Evolutionary conservation across 2,888 invertebrate genomes (phyloP), one percentile per base, ranked within the genome.

Genomic region (Stramonita haemastoma): DNA sequence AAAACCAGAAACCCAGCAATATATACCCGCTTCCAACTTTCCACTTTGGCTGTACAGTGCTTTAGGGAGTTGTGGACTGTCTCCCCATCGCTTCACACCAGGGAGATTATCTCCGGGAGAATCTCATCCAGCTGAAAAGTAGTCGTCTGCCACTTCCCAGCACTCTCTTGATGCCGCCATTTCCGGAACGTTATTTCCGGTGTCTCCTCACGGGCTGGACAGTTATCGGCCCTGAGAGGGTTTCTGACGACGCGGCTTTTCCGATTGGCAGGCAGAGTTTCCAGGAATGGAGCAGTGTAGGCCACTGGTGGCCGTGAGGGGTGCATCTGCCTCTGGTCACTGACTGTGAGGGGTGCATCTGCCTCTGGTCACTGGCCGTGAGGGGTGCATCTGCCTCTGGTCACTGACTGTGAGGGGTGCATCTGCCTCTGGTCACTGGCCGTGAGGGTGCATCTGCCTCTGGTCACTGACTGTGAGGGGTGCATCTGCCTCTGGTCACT

Each of bases 161-260:
- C 77, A 32, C 77, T n/a, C 34, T 79, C 77, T 79, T 79, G 77
- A 79, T 32, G 77, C 29, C 34, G 77, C 77, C 77, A 79, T 79
- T 79, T 79, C 77, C 77, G 77, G 77, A 34, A 32, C 77, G 77
- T 79, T 79, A 79, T 79, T 79, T 79, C 77, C 77, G 77, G 77
- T 32, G 77, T 79, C 77, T 32, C 34, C 29, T 79, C 77, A 79
- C 77, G 5, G 77, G 32, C 77, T 32, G 26, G 77, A 79, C 77
- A 79, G 77, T 79, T 79, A 79, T 79, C 77, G 77, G 77, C 19
- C 77, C 77, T 79, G 77, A 79, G 77, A 79, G 77, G 77, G 32
- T 32, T 32, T 29, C 19, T 79, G 77, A 79, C 34, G 77, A 79
- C 17, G 32, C 13, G 15, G 32, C 77, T 73, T 29, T 73, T 73